phyloP scores from a whole-genome alignment of 2,888 invertebrate species.

The Listrodromus nycthemerus region DNA sequence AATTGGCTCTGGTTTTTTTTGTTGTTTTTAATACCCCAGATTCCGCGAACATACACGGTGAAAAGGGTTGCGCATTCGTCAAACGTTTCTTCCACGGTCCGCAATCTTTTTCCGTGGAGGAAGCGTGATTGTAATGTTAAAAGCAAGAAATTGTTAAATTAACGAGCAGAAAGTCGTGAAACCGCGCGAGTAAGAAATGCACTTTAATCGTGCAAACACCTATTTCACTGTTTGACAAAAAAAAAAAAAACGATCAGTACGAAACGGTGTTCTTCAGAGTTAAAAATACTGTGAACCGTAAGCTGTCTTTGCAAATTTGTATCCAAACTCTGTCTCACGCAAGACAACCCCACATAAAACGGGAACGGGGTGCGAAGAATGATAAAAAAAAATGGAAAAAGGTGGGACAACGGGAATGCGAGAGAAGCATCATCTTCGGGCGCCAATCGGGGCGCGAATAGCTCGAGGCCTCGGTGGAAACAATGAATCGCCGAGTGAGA shows the following conservation, averaged over 20 bases:
- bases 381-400: slow-evolving; percentile 1
- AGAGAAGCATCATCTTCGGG: slow-evolving; percentile 71
- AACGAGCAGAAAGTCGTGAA: neutral
- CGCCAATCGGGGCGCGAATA: slow-evolving; percentile 74
- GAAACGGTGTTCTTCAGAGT: neutral
- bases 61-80: neutral
- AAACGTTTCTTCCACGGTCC: neutral
- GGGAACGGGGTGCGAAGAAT: slow-evolving; percentile 29
- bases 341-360: slow-evolving; percentile 37
- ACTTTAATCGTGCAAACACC: neutral
- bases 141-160: neutral
- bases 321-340: neutral
- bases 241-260: neutral
- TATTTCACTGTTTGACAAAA: neutral
- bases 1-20: slow-evolving; percentile 27
- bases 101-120: neutral
- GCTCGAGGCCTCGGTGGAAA: slow-evolving; percentile 57
- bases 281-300: neutral
- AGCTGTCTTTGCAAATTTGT: neutral
- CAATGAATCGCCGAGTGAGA: slow-evolving; percentile 9
- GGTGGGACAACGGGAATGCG: slow-evolving; percentile 39
- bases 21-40: neutral
- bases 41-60: neutral
- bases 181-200: neutral
- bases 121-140: neutral